Conservation (phyloP, 2,888 invertebrate genomes). For the Drosophila kuntzei region DNA sequence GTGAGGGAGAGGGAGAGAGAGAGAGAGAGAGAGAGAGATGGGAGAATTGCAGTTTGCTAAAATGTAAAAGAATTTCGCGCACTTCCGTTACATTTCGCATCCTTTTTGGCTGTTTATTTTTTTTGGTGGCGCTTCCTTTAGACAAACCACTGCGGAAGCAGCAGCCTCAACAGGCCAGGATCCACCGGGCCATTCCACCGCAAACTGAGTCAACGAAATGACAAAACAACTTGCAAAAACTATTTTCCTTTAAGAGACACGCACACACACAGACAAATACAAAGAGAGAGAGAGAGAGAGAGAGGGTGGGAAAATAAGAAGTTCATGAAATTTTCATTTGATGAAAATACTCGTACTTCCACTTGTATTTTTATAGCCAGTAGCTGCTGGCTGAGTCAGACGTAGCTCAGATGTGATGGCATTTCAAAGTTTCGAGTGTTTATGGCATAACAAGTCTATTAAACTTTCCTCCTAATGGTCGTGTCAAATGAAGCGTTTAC, state of each 20-base stretch:
- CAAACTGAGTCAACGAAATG: conserved; percentile 53
- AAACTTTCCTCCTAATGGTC: conserved; percentile 36
- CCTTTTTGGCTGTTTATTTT: conserved; percentile 71
- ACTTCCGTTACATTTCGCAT: conserved; percentile 77
- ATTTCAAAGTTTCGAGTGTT: conserved; percentile 51
- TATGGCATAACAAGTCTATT: conserved; percentile 62
- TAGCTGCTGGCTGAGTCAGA: conserved; percentile 34
- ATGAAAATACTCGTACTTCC: conserved; percentile 49
- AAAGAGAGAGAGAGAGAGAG: not conserved
- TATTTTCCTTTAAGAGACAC: conserved; percentile 49
- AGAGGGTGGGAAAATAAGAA: conserved; percentile 2
- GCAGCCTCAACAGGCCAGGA: conserved; percentile 4
- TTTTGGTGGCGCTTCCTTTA: conserved; percentile 64
- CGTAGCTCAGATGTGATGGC: conserved; percentile 40
- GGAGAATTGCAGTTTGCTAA: conserved; percentile 35
- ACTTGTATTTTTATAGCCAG: conserved; percentile 28
- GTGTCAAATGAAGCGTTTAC: conserved; percentile 57
- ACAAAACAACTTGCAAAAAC: conserved; percentile 65
- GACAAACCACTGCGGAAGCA: conserved; percentile 76
- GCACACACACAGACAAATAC: not conserved
- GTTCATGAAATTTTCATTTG: conserved; percentile 65
- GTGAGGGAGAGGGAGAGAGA: not conserved
- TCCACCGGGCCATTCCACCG: conserved; percentile 9
- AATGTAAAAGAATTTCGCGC: conserved; percentile 75
- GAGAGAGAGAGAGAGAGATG: not conserved